These are phyloP conservation scores for Sebastes oblongus DNA, from an alignment of 2,797 vertebrate genomes.

Conservation along the genomic window DNA sequence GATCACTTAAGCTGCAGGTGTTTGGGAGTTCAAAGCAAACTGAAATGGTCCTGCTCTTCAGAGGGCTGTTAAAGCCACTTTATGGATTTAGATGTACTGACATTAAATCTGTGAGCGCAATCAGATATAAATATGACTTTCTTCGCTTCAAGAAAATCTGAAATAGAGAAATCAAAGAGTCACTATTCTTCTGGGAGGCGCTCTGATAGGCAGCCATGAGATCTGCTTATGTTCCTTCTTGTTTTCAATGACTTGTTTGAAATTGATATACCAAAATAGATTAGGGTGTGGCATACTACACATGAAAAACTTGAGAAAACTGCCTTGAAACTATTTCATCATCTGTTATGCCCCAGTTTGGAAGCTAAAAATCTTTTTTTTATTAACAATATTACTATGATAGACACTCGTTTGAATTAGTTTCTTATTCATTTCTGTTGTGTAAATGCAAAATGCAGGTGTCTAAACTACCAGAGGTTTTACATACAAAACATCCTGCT, in stretches of 20 bases:
- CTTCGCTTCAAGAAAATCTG: background rate
- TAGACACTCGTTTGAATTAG: background rate
- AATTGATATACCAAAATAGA: background rate
- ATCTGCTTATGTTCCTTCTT: background rate
- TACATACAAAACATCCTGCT: background rate
- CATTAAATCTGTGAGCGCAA: background rate
- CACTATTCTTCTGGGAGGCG: background rate
- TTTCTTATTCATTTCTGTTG: background rate
- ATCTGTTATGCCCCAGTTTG: background rate
- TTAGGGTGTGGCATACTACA: background rate
- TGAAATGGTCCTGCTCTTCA: constrained; percentile 4
- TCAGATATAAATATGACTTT: background rate
- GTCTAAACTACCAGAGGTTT: background rate
- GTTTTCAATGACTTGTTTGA: background rate
- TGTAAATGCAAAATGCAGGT: background rate
- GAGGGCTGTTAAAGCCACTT: constrained; percentile 8
- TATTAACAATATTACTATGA: background rate
- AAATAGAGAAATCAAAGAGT: background rate
- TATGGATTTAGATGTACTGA: constrained; percentile 1
- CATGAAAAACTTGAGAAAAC: background rate
- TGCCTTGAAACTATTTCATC: background rate
- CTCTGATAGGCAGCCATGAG: background rate
- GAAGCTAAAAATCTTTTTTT: background rate
- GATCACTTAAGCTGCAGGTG: constrained; percentile 36
- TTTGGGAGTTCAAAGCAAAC: constrained; percentile 36